phyloP scores from a whole-genome alignment of 2,888 invertebrate genomes.

The Nemotelus pantherinus region DNA sequence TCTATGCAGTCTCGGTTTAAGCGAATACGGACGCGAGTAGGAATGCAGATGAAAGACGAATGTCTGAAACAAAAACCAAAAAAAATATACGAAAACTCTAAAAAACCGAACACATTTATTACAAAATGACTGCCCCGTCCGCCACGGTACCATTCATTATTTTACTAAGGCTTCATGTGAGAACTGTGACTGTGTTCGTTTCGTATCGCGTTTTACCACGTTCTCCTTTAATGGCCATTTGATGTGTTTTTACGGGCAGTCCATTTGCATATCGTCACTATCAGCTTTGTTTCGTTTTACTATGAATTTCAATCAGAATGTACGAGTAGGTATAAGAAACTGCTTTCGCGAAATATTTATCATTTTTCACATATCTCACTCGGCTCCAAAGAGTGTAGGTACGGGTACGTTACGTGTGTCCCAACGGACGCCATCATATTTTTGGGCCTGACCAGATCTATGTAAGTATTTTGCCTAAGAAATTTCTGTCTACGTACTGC shows the following conservation, averaged over 20 bases:
- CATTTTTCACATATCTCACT: slow-evolving; percentile 13
- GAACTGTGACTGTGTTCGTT: not conserved
- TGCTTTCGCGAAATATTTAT: slow-evolving; percentile 15
- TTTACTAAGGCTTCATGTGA: not conserved
- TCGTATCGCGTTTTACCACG: not conserved
- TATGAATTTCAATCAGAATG: slow-evolving; percentile 25
- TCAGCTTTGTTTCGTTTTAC: slow-evolving; percentile 34
- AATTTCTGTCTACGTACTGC: not conserved
- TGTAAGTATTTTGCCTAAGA: too few species aligned
- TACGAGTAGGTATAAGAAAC: not conserved
- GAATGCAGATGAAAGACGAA: slow-evolving; percentile 29
- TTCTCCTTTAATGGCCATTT: slow-evolving; percentile 33
- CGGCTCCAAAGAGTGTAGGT: not conserved
- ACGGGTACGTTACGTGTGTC: too few species aligned
- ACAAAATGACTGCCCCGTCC: slow-evolving; percentile 19
- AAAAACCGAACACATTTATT: slow-evolving; percentile 35
- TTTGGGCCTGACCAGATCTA: not conserved
- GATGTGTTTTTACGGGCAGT: slow-evolving; percentile 27
- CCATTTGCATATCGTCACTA: slow-evolving; percentile 37
- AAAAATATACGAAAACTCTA: not conserved
- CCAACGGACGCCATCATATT: slow-evolving; percentile 5
- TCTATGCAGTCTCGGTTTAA: slow-evolving; percentile 1
- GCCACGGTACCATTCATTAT: not conserved
- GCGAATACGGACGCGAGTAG: slow-evolving; percentile 16
- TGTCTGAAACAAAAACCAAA: slow-evolving; percentile 23